Conservation (phyloP, 2,888 invertebrate genomes). For the Alviniconcha strummeri region DNA sequence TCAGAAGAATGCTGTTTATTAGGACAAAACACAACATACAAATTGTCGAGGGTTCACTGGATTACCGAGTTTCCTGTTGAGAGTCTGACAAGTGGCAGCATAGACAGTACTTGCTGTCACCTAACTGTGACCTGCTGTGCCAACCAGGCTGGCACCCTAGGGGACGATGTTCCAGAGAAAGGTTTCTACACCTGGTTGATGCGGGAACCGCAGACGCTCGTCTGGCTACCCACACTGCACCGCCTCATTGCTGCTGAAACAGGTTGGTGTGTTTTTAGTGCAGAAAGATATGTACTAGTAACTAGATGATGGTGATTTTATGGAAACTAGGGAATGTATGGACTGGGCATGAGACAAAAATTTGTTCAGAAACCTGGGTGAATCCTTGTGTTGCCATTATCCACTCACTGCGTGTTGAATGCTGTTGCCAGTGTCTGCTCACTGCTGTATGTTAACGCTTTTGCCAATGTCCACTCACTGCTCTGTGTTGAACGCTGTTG, state of each 20-base stretch:
- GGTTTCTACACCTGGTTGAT: conserved; percentile 84
- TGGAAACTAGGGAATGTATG: not conserved
- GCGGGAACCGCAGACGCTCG: conserved; percentile 79
- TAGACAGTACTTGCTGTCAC: not conserved
- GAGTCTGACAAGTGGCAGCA: too few species aligned
- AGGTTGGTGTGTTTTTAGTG: conserved; percentile 47
- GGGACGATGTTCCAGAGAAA: conserved; percentile 72
- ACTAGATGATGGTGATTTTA: not conserved
- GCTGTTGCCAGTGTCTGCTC: too few species aligned
- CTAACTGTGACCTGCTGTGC: not conserved
- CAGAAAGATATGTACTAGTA: too few species aligned
- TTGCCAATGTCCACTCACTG: too few species aligned
- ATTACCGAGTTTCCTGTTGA: too few species aligned
- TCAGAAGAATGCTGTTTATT: too few species aligned
- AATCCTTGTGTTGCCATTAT: not conserved
- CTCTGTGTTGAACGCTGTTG: too few species aligned
- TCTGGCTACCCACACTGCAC: conserved; percentile 82
- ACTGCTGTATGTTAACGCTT: too few species aligned
- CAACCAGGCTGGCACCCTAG: conserved; percentile 27
- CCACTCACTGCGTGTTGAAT: too few species aligned
- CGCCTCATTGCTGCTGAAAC: conserved; percentile 79
- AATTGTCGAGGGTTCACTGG: too few species aligned
- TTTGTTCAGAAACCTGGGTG: not conserved
- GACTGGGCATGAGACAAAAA: too few species aligned
- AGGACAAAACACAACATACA: too few species aligned